Base-by-base conservation (phyloP, 2,797 vertebrate genomes). In the Craterocephalus amniculus region DNA sequence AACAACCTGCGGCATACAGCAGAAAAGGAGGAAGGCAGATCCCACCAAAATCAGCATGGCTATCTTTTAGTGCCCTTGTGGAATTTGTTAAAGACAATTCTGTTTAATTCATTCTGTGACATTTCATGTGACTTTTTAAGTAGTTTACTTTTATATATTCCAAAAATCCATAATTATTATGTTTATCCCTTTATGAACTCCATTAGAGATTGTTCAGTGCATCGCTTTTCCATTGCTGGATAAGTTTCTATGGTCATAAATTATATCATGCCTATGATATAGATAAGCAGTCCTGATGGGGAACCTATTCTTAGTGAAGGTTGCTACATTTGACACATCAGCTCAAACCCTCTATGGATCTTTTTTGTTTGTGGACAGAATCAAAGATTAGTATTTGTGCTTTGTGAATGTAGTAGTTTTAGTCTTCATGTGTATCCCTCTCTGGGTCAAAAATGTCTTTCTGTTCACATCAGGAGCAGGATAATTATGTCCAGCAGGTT, bases 401-500 rank as follows among this genome's bases (percentile, higher is more conserved):
- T 54, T 9, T 31, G 56, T 65, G 24, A 45, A 9, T 56, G 18
- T 57, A 52, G 63, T 59, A 16, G 22, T 52, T 26, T 72, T 61
- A 52, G 59, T 65, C 58, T 67, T 36, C 34, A 63, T 65, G 6
- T 71, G 26, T 54, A 20, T 63, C 52, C 11, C 38, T 40, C 61
- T 34, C 43, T 63, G 32, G 27, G 49, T 72, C 60, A 11, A 29
- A 58, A 9, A 31, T 57, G 45, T 81, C 32, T 51, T 48, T 52
- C 20, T 58, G 26, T 14, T 45, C 14, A 27, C 43, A 65, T 81
- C 64, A 64, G 26, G 59, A 27, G 70, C 61, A 65, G 49, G 55
- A 64, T 89, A 87, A 89, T 88, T 87, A 82, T 58, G 64, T 83
- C 70, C 32, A 64, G 70, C 84, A 63, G 72, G 64, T 80, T 56